Evolutionary conservation across 2,113 vertebrate species (phyloP).

Genomic region (Protomyctophum bolini): DNA sequence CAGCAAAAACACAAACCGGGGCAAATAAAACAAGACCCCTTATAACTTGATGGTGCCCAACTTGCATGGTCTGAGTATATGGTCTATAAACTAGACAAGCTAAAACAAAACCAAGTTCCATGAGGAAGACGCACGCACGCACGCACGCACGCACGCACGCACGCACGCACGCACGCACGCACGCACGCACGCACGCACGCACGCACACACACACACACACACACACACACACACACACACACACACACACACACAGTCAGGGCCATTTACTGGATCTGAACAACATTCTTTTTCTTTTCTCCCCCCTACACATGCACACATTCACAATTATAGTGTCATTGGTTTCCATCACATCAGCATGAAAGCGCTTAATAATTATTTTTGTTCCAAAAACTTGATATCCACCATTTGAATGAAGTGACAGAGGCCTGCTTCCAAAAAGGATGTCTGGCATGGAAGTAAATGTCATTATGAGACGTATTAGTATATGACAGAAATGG

Average conservation of each 20-base stretch:
- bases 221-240: slow-evolving; percentile 8
- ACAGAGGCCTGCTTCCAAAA: background rate
- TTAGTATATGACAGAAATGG: no score
- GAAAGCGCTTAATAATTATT: background rate
- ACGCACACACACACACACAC: slow-evolving; percentile 5
- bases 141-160: background rate
- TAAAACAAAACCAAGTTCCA: background rate
- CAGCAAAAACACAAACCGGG: background rate
- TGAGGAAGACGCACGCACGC: background rate
- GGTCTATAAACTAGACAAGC: background rate
- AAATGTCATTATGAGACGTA: no score
- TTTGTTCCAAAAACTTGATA: background rate
- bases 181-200: background rate
- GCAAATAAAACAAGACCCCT: background rate
- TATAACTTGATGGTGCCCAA: background rate
- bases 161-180: background rate
- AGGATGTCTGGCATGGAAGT: no score
- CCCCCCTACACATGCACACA: background rate
- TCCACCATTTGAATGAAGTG: background rate
- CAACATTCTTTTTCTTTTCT: background rate
- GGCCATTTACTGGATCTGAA: background rate
- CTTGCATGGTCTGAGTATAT: slow-evolving; percentile 21
- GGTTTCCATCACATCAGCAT: background rate
- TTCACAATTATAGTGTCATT: background rate
- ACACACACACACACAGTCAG: slow-evolving; percentile 8